Evolutionary conservation across 2,888 invertebrate genomes (phyloP), one percentile per base, ranked within the genome.

Genomic region (Pyrgus malvae): DNA sequence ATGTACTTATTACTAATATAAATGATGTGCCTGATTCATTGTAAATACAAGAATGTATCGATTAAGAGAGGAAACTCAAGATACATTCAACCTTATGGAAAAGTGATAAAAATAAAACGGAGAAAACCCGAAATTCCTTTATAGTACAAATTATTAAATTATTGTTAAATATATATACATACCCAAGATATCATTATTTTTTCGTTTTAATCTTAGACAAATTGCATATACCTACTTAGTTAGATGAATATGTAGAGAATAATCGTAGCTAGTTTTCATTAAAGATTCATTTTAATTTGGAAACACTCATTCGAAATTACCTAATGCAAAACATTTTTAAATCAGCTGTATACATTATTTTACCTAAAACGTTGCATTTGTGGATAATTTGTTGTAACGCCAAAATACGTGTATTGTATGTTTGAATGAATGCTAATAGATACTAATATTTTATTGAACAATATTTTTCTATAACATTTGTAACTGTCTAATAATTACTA

Each of bases 381-480:
- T n/a, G 7, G 4, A 29, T n/a, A n/a, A n/a, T n/a, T 8, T 29
- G 17, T 11, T n/a, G 1, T 11, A 44, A 19, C 17, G 19, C 29
- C 29, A 19, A 44, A 44, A 19, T 44, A 44, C 8, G 3, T 50
- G 8, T 50, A 41, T 50, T 50, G 40, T 49, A 38, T 48, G 40
- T 27, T 21, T n/a, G n/a, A n/a, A n/a, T 25, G 17, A 38, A 6
- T 29, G 44, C 17, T 31, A 17, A 21, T 21, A 45, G 1, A 3
- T 19, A 42, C 44, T 44, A 12, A 51, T 51, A 37, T 33, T 49
- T 12, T 51, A 51, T 45, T 31, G 23, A 45, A 62, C 68, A 74
- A 76, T 83, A 83, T 83, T 83, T 83, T 83, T 82, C 72, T 83
- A 83, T 73, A 72, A 66, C 71, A 61, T 75, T 74, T 78, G 37